Evolutionary conservation across 2,113 vertebrate species (phyloP), one percentile per base, ranked within the genome.

Genomic region (Petrocephalus zakoni): DNA sequence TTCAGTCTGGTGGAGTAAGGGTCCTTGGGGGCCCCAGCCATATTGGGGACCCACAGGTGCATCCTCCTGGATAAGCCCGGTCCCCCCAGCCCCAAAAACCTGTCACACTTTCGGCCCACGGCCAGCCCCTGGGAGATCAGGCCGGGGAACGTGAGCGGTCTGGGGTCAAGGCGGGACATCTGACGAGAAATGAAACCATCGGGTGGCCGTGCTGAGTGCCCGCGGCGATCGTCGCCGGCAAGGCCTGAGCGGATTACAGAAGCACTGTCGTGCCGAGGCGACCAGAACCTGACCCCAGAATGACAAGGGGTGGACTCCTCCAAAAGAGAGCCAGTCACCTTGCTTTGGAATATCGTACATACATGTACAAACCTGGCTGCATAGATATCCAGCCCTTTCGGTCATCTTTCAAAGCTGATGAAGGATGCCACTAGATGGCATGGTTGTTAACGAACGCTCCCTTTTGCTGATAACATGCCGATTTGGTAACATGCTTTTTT

Each of bases 131-230:
- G 78, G 47, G 72, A 89, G 29, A 51, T 56, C 72, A 34, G 72
- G n/a, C 52, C 29, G 61, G 58, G 55, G 72, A 82, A 49, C 7
- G 87, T 2, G 13, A 25, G n/a, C 17, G 17, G 37, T 75, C 51
- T 55, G 13, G 42, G 72, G 86, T 84, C 47, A 89, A 83, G 86
- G 89, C 81, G 72, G 89, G 81, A 82, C 89, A 89, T 25, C 75
- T 34, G 56, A 49, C 34, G 72, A 55, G 51, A 86, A 86, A 84
- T 75, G 56, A 88, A 22, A 37, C 25, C 5, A 86, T 86, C 25
- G 53, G 61, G 64, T 19, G 46, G 58, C 56, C 2, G 49, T 88
- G 29, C 87, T 75, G 22, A 34, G 55, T 2, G 56, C 56, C 84
- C 42, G 21, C 37, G 8, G 42, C 42, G 86, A 83, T 61, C 68